phyloP scores from a whole-genome alignment of 64 coral and sea anemone species.

The Hydrozoanthus tunicans region DNA sequence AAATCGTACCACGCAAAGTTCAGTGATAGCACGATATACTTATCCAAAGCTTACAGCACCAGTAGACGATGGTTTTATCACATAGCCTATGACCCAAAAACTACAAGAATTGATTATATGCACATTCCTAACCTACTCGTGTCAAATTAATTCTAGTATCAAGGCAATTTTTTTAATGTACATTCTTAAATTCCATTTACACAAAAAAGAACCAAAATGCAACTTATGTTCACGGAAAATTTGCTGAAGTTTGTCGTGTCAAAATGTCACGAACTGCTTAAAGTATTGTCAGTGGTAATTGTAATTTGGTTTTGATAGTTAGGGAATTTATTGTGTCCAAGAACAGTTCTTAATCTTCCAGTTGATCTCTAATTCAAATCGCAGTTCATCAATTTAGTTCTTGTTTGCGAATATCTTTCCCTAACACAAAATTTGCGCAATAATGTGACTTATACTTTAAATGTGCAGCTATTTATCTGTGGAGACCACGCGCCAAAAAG shows the following conservation, averaged over 20 bases:
- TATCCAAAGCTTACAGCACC: neutral
- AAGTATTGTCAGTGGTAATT: slow-evolving; percentile 8
- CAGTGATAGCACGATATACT: neutral
- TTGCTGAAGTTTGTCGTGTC: neutral
- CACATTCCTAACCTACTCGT: neutral
- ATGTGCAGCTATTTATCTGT: neutral
- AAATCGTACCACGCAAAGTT: no score
- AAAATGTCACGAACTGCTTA: neutral
- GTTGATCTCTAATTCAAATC: neutral
- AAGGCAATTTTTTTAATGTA: neutral
- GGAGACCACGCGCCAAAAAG: neutral
- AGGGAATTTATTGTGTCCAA: slow-evolving; percentile 6
- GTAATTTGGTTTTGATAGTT: slow-evolving; percentile 18
- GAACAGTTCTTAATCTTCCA: slow-evolving; percentile 12
- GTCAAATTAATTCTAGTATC: slow-evolving; percentile 5
- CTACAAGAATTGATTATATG: neutral
- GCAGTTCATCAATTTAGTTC: slow-evolving; percentile 12
- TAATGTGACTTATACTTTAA: neutral
- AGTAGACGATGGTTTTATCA: neutral
- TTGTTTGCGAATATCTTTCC: neutral
- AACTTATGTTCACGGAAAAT: neutral
- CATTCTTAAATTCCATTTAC: slow-evolving; percentile 6
- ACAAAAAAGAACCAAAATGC: neutral
- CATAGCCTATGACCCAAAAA: slow-evolving; percentile 21
- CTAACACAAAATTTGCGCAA: no score